phyloP scores from a whole-genome alignment of 1,140 invertebrate genomes.

The Drosophila orosa region DNA sequence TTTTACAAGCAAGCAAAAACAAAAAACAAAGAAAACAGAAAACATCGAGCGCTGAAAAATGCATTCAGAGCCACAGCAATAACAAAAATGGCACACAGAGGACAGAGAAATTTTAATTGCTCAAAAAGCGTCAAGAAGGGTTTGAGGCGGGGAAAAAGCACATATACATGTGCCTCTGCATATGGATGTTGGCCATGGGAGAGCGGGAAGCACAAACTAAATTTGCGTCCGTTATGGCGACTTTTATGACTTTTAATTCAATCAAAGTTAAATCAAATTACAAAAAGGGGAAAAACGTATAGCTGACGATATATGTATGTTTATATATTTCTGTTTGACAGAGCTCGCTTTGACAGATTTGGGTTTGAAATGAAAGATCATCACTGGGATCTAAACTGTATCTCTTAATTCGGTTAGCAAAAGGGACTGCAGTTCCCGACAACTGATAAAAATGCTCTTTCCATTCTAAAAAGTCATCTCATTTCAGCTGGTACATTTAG shows the following conservation, averaged over 20 bases:
- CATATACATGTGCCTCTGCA: not conserved
- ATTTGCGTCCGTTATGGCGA: slow-evolving; percentile 49
- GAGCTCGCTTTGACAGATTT: slow-evolving; percentile 49
- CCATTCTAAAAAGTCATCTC: slow-evolving; percentile 1
- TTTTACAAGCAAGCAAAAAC: slow-evolving; percentile 67
- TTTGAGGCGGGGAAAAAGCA: not conserved
- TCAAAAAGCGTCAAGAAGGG: slow-evolving; percentile 58
- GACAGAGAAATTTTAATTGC: slow-evolving; percentile 78
- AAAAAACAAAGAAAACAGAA: slow-evolving; percentile 43
- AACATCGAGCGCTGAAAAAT: slow-evolving; percentile 59
- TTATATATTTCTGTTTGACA: slow-evolving; percentile 6
- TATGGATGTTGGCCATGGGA: not conserved
- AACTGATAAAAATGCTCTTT: slow-evolving; percentile 10
- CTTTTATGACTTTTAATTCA: slow-evolving; percentile 74
- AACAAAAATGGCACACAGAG: slow-evolving; percentile 58
- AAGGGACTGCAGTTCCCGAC: not conserved
- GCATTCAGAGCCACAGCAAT: slow-evolving; percentile 53
- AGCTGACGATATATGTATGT: slow-evolving; percentile 3
- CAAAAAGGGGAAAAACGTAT: slow-evolving; percentile 27
- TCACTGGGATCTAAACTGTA: not conserved
- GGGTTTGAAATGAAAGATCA: slow-evolving; percentile 15
- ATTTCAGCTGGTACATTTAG: slow-evolving; percentile 60
- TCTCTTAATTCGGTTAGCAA: slow-evolving; percentile 4
- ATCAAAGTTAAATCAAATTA: slow-evolving; percentile 72
- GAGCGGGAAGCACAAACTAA: slow-evolving; percentile 44